Evolutionary conservation across 2,113 vertebrate species (phyloP), one percentile per base, ranked within the genome.

Genomic region (Pan paniscus): DNA sequence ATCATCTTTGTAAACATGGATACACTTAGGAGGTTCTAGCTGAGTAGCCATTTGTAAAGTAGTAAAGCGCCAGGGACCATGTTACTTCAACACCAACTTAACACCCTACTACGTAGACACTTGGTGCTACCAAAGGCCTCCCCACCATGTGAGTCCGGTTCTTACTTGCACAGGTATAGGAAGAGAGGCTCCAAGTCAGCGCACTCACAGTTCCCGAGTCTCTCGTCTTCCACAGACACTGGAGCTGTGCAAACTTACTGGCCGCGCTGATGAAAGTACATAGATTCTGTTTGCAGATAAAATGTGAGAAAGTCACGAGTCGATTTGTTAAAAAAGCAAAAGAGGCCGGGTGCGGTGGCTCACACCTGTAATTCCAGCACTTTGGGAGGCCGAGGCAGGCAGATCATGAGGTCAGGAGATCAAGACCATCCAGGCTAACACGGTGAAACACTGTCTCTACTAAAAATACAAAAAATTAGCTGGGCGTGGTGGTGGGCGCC

Each of bases 231-330:
- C 99, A 99, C 97, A 99, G 98, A 35, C 98, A 99, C 84, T 98
- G 99, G 84, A 99, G 99, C 98, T 99, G 99, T 2, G 98, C 99
- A 75, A 99, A 97, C 97, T 99, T 99, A 97, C 99, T 99, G 96
- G 99, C 98, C 0, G 98, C 99, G 20, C 99, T 99, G 98, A 99
- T 98, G 30, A 99, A 93, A 0, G 99, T 99, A 97, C 99, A 99
- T 32, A 99, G 76, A 92, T 99, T 99, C 99, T 99, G 97, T 88
- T 20, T 22, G 50, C 59, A 98, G 97, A 96, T 2, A 91, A 97
- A 64, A 86, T 38, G 14, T 1, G n/a, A 88, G 64, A 43, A 88
- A 87, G 52, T 86, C 27, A 87, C 61, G 50, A 50, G 20, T 14
- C 25, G 18, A 8, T 40, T 6, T 8, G 1, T 67, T 52, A 11